Evolutionary conservation across 64 coral and sea anemone genomes (phyloP).

Genomic region (Orbicella faveolata): DNA sequence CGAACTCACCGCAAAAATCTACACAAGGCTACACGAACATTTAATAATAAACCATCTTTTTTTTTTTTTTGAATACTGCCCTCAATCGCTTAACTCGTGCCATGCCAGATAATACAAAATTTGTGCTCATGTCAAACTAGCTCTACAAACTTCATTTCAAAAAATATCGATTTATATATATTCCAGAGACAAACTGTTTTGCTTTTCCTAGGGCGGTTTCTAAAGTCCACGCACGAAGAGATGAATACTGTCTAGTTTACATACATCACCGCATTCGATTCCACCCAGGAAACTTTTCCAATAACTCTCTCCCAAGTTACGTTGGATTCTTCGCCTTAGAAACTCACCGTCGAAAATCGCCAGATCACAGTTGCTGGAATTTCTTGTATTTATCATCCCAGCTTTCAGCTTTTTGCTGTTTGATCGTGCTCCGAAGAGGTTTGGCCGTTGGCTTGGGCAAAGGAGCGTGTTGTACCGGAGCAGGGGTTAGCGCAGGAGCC

Average conservation of each 20-base stretch:
- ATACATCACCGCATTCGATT: not conserved
- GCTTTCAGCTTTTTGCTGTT: conserved; percentile 20
- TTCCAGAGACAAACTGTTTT: not conserved
- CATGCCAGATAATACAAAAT: conserved; percentile 25
- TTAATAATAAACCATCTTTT: not conserved
- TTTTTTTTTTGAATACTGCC: not conserved
- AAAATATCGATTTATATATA: conserved; percentile 37
- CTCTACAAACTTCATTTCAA: conserved; percentile 52
- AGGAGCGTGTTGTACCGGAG: not conserved
- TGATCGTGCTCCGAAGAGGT: conserved; percentile 32
- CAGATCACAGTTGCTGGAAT: conserved; percentile 26
- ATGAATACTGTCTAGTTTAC: conserved; percentile 21
- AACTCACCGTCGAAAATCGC: not conserved
- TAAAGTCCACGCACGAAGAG: not conserved
- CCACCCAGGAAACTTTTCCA: not conserved
- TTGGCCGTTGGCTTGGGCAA: not conserved
- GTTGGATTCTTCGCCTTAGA: not conserved
- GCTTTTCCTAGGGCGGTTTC: not conserved
- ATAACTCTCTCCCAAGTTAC: not conserved
- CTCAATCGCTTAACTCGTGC: not conserved
- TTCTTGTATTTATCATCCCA: conserved; percentile 43
- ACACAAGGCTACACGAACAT: not conserved
- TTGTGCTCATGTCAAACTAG: conserved; percentile 13
- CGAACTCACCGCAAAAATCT: not conserved
- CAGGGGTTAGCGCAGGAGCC: not conserved